These are phyloP conservation scores for Steinernema khuongi DNA, from an alignment of 1,140 invertebrate species.

Conservation along the genomic window DNA sequence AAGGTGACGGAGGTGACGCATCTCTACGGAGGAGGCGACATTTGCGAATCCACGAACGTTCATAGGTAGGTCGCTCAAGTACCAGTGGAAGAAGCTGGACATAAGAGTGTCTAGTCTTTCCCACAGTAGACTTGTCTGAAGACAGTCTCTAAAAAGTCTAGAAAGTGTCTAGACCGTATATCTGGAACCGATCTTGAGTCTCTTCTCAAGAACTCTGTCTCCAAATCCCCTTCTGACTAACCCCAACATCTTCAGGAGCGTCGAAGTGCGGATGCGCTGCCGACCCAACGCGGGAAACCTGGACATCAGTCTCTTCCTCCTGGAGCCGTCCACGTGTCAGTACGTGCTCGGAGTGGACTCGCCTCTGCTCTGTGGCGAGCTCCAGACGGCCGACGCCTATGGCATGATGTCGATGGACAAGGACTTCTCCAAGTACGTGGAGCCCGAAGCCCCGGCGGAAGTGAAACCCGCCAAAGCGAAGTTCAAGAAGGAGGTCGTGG, in stretches of 20 bases:
- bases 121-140: no score
- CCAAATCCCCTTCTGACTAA: neutral
- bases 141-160: no score
- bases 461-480: neutral
- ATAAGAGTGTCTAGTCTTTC: no score
- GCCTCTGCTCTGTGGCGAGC: slow-evolving; percentile 76
- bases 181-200: no score
- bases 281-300: neutral
- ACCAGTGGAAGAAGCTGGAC: no score
- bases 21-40: slow-evolving; percentile 32
- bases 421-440: neutral
- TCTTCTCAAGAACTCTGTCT: no score
- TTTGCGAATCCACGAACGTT: slow-evolving; percentile 27
- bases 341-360: slow-evolving; percentile 79
- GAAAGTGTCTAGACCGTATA: no score
- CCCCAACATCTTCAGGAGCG: slow-evolving; percentile 23
- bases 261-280: slow-evolving; percentile 36
- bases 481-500: neutral
- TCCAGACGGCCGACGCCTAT: slow-evolving; percentile 63
- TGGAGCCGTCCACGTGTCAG: slow-evolving; percentile 83
- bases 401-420: slow-evolving; percentile 45
- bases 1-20: slow-evolving; percentile 29
- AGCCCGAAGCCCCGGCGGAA: neutral
- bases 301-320: slow-evolving; percentile 76
- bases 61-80: slow-evolving; percentile 30